Base-by-base conservation (phyloP, 1,140 invertebrate species). In the Lerema accius region DNA sequence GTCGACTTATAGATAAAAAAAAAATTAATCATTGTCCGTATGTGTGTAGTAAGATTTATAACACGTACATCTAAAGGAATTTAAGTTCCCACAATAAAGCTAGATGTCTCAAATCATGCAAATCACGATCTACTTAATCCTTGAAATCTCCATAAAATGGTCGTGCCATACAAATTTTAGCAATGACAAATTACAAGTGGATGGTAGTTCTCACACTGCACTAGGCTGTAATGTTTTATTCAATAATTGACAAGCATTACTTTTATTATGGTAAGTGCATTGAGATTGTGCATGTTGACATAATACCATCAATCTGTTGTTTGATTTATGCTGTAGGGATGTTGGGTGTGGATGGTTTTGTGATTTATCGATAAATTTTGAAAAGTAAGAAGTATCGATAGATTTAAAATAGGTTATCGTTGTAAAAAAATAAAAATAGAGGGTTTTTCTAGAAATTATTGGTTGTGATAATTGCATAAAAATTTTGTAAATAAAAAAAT, bases 241-340 rank as follows among this genome's bases (percentile, higher is more conserved):
- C 84, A 86, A 77, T 84, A 82, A 87, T 87, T 85, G 84, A 80
- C 83, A 76, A 73, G 71, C 71, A 80, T 84, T 80, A 77, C 59
- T 55, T 80, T 86, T 90, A 76, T 88, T 70, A 90, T 90, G 87
- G 77, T 82, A 90, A 90, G 66, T 73, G 60, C 70, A 77, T 84
- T 89, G 70, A 80, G 73, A 78, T 84, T 78, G 81, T 79, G 76
- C 71, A 83, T 87, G 84, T 87, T 88, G 85, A 86, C 84, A 88
- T 87, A 88, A 86, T 86, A 88, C 81, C 78, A 87, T 84, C 83
- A 84, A 87, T 87, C 78, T 84, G 67, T 59, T 78, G 73, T 79
- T 82, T 89, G 82, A 86, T 85, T 87, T 87, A 83, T 83, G 55
- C 60, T n/a, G 13, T 72, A 73, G 73, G 48, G 78, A 53, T 73